Base-by-base conservation (phyloP, 2,797 vertebrate species). In the Typhlichthys eigenmanni region DNA sequence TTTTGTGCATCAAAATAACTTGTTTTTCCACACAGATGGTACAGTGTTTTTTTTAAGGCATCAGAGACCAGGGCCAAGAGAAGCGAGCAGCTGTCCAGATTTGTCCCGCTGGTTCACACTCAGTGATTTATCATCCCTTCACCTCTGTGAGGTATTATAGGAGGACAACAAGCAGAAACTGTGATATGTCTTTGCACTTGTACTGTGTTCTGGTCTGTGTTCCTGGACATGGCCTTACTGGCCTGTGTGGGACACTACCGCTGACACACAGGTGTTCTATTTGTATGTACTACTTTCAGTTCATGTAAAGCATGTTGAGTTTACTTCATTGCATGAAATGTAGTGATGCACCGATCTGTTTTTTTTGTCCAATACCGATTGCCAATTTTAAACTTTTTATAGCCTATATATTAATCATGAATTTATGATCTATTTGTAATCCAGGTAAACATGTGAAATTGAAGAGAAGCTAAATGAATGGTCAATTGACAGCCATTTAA, bases 1-100 rank as follows among this genome's bases (percentile, higher is more conserved):
- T 49, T 49, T 7, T 43, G 38, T 43, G 38, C 24, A 29, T 43
- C 8, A 43, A 32, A 51, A 61, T 49, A 56, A 14, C 32, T 43
- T 56, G 52, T 52, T 63, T 55, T 68, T 56, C 53, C 73, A 79
- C 56, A 62, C 74, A 79, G 81, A 80, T 78, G 67, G 76, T 3
- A 19, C 24, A 7, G 48, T 11, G 56, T 47, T 46, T 34, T 54
- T 71, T 70, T 74, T 69, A 59, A 66, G 71, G 66, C 48, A 49
- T 65, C 48, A 45, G 50, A 59, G 56, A 66, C 64, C 71, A 53
- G 49, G 62, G 63, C 59, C 53, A 69, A 52, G 56, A 75, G 10
- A 66, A 76, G 34, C 69, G 72, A 73, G 80, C 78, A 79, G 68
- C 73, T 75, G 73, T 60, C 74, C 74, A 53, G 72, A 69, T 53